These are phyloP conservation scores for Enteromius paludinosus DNA, from an alignment of 2,797 vertebrate species.

Conservation along the genomic window DNA sequence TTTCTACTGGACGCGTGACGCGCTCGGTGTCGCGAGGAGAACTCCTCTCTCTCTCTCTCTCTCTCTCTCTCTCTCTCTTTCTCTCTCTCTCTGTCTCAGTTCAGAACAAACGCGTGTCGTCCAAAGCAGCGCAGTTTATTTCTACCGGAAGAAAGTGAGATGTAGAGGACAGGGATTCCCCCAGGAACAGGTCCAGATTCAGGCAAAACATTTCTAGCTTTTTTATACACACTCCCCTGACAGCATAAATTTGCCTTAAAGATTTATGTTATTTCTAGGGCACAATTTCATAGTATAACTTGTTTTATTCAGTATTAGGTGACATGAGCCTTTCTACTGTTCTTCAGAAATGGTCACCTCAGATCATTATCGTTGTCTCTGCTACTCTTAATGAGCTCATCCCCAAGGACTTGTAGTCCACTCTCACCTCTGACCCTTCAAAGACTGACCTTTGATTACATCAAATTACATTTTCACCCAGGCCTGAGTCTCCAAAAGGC, in stretches of 20 bases:
- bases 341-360: neutral
- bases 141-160: slow-evolving; percentile 36
- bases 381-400: slow-evolving; percentile 19
- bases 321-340: neutral
- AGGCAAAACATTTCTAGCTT: slow-evolving; percentile 36
- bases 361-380: neutral
- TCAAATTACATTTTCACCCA: neutral
- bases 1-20: slow-evolving; percentile 44
- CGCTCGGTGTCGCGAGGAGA: slow-evolving; percentile 24
- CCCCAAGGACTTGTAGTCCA: neutral
- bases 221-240: neutral
- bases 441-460: neutral
- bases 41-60: neutral
- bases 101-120: slow-evolving; percentile 22
- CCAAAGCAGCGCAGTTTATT: slow-evolving; percentile 39
- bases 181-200: slow-evolving; percentile 40
- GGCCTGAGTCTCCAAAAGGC: neutral
- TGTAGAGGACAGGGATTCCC: slow-evolving; percentile 46
- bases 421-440: slow-evolving; percentile 37
- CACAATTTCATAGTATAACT: neutral
- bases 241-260: slow-evolving; percentile 40
- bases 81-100: neutral
- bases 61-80: neutral
- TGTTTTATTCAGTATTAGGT: neutral
- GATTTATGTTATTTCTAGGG: slow-evolving; percentile 8